Conservation (phyloP, 2,888 invertebrate genomes). For the Catocala sponsa region DNA sequence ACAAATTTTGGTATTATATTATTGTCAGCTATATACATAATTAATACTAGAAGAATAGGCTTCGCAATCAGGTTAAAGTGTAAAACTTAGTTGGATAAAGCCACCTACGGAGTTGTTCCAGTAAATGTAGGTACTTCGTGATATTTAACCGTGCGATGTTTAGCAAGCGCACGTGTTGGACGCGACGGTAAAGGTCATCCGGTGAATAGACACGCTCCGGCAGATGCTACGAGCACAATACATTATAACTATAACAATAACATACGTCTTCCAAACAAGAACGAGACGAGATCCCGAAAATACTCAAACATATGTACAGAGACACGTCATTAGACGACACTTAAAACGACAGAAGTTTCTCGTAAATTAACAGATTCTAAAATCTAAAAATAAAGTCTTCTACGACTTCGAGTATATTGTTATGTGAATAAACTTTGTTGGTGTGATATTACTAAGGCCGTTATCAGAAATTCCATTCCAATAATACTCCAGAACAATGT, state of each 20-base stretch:
- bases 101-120: conserved; percentile 15
- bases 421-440: neutral
- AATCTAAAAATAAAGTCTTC: no score
- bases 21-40: no score
- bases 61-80: neutral
- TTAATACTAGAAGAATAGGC: no score
- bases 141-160: conserved; percentile 60
- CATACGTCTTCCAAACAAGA: conserved; percentile 36
- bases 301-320: conserved; percentile 15
- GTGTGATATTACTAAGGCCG: neutral
- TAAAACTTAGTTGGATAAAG: neutral
- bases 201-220: conserved; percentile 71
- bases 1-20: no score
- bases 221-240: conserved; percentile 77
- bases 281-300: conserved; percentile 17
- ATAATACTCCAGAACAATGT: conserved; percentile 23
- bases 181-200: conserved; percentile 73
- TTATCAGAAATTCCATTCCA: conserved; percentile 11
- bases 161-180: conserved; percentile 72
- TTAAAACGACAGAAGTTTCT: neutral
- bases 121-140: conserved; percentile 59
- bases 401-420: no score
- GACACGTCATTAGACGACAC: conserved; percentile 1
- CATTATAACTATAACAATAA: conserved; percentile 61
- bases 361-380: neutral